Evolutionary conservation across 2,113 vertebrate genomes (phyloP).

Genomic region (Panthera uncia): DNA sequence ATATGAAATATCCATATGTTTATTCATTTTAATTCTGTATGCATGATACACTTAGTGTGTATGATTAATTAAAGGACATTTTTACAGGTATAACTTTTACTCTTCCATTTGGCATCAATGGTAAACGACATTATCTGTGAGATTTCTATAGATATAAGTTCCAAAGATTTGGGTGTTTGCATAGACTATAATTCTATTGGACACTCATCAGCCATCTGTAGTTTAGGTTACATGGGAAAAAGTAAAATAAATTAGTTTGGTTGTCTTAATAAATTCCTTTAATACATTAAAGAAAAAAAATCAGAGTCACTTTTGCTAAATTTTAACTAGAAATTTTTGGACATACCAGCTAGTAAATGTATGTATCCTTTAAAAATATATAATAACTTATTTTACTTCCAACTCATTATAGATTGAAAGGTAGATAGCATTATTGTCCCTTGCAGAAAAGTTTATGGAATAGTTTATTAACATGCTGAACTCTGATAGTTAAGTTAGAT

Average conservation of each 20-base stretch:
- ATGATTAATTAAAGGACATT: slow-evolving; percentile 17
- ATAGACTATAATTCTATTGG: neutral
- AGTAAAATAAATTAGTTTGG: neutral
- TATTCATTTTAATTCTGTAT: slow-evolving; percentile 50
- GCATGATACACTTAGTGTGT: neutral
- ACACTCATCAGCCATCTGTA: neutral
- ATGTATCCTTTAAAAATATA: neutral
- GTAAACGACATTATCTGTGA: neutral
- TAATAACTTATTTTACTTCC: neutral
- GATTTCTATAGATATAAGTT: neutral
- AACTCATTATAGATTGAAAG: neutral
- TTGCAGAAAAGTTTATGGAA: neutral
- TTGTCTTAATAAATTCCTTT: neutral
- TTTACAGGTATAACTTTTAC: neutral
- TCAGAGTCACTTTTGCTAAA: neutral
- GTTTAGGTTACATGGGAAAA: neutral
- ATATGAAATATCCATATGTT: slow-evolving; percentile 14
- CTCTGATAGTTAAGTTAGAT: neutral
- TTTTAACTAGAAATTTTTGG: neutral
- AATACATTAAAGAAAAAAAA: neutral
- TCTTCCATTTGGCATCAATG: neutral
- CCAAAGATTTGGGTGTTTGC: neutral
- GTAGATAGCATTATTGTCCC: neutral
- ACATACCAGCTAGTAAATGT: neutral
- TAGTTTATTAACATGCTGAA: neutral